Percentiles rank a stretch among this genome's conserved stretches.
Conservation (phyloP, 2,113 vertebrate species). For the Phrynosoma blainvillii region DNA sequence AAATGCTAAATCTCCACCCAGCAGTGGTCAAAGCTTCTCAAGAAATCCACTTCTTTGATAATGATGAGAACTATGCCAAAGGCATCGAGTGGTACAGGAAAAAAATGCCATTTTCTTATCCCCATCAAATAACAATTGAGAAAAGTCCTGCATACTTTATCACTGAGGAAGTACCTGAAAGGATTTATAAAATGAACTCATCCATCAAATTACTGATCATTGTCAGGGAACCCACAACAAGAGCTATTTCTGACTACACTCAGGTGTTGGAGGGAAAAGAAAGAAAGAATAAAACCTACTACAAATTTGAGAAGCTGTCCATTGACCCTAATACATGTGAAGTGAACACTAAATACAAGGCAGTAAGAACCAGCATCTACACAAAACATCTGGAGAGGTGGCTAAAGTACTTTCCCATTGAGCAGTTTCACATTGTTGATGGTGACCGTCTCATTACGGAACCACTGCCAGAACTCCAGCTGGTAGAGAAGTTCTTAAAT, state of each 20-base stretch:
- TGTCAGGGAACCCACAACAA: slow-evolving; percentile 93
- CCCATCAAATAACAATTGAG: slow-evolving; percentile 96
- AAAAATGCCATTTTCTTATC: slow-evolving; percentile 97
- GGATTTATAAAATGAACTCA: slow-evolving; percentile 98
- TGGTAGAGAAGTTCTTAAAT: slow-evolving; percentile 93
- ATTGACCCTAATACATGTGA: slow-evolving; percentile 90
- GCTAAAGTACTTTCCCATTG: slow-evolving; percentile 93
- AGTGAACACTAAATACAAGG: slow-evolving; percentile 97
- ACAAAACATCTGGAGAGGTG: slow-evolving; percentile 96
- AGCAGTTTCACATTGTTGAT: slow-evolving; percentile 95
- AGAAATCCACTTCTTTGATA: slow-evolving; percentile 98
- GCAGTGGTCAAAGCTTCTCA: slow-evolving; percentile 96
- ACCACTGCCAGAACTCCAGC: slow-evolving; percentile 92
- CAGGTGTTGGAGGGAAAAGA: slow-evolving; percentile 96
- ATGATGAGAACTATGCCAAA: slow-evolving; percentile 92
- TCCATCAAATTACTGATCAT: slow-evolving; percentile 96
- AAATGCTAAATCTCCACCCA: slow-evolving; percentile 96
- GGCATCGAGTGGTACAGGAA: slow-evolving; percentile 95
- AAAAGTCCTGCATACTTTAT: slow-evolving; percentile 98
- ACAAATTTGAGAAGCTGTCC: slow-evolving; percentile 94
- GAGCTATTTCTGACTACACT: slow-evolving; percentile 96
- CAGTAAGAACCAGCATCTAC: slow-evolving; percentile 95
- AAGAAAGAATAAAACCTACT: slow-evolving; percentile 96
- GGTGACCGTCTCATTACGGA: slow-evolving; percentile 94
- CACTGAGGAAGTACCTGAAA: slow-evolving; percentile 94